Conservation (phyloP, 2,113 vertebrate genomes). For the Danionella cerebrum region DNA sequence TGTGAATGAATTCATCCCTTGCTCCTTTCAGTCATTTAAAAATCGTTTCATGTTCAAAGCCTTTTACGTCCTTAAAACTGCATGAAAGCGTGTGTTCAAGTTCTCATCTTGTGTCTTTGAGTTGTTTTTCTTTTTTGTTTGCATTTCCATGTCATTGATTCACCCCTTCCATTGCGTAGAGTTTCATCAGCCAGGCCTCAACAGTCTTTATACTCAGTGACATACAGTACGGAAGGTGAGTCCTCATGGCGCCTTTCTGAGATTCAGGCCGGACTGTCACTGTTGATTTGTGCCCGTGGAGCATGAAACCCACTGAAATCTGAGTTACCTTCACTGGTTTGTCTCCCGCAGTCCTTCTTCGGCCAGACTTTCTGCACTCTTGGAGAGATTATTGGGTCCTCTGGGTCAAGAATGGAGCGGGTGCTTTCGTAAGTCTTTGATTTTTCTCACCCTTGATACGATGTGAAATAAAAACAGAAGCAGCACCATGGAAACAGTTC, state of each 20-base stretch:
- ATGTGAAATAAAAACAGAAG: neutral
- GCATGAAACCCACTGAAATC: slow-evolving; percentile 9
- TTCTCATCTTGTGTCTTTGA: neutral
- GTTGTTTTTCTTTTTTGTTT: slow-evolving; percentile 5
- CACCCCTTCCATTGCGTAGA: slow-evolving; percentile 35
- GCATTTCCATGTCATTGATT: slow-evolving; percentile 24
- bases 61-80: neutral
- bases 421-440: slow-evolving; percentile 63
- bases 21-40: too few relatives aligned
- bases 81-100: slow-evolving; percentile 8
- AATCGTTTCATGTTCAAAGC: neutral
- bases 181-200: slow-evolving; percentile 37
- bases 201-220: slow-evolving; percentile 29
- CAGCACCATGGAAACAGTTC: slow-evolving; percentile 3
- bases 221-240: slow-evolving; percentile 28
- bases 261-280: slow-evolving; percentile 20
- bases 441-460: neutral
- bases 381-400: slow-evolving; percentile 70
- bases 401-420: slow-evolving; percentile 61
- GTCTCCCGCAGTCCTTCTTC: slow-evolving; percentile 60
- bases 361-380: slow-evolving; percentile 73
- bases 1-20: neutral
- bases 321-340: slow-evolving; percentile 14
- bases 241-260: slow-evolving; percentile 7
- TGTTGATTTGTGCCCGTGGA: slow-evolving; percentile 6